phyloP scores from a whole-genome alignment of 2,888 invertebrate genomes.

The Choreutis nemorana region DNA sequence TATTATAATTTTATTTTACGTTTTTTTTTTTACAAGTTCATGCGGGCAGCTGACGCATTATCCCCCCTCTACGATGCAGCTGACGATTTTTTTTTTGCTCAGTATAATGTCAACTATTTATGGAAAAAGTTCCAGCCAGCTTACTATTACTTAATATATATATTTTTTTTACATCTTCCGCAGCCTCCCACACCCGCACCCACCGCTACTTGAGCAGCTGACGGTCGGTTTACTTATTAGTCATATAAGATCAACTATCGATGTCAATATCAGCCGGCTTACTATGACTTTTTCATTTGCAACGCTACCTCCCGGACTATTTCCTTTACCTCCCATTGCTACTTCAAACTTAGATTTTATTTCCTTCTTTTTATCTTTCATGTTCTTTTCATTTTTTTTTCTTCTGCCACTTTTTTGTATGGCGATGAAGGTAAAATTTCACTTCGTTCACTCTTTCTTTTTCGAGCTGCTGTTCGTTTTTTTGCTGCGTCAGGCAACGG shows the following conservation, averaged over 20 bases:
- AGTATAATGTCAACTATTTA: constrained; percentile 1
- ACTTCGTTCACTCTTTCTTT: constrained; percentile 5
- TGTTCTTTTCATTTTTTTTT: no score
- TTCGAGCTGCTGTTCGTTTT: constrained; percentile 8
- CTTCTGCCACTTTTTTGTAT: constrained; percentile 5
- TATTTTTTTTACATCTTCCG: constrained; percentile 1
- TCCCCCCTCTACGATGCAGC: constrained; percentile 1
- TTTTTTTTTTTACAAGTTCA: neutral
- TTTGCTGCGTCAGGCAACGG: constrained; percentile 11
- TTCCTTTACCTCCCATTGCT: constrained; percentile 4
- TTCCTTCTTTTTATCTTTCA: constrained; percentile 5
- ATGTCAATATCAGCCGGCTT: constrained; percentile 1
- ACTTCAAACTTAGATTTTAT: constrained; percentile 5
- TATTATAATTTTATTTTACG: neutral
- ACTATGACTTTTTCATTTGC: constrained; percentile 2
- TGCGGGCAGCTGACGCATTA: constrained; percentile 1
- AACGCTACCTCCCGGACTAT: constrained; percentile 4
- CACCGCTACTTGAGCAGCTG: constrained; percentile 2
- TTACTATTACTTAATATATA: neutral
- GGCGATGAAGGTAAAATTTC: constrained; percentile 7
- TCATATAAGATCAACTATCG: constrained; percentile 1
- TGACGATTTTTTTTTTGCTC: constrained; percentile 1
- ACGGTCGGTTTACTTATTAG: constrained; percentile 1
- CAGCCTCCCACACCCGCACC: constrained; percentile 1
- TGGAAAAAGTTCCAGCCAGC: constrained; percentile 1